phyloP scores from a whole-genome alignment of 1,140 invertebrate species.

The Drosophila lowei region DNA sequence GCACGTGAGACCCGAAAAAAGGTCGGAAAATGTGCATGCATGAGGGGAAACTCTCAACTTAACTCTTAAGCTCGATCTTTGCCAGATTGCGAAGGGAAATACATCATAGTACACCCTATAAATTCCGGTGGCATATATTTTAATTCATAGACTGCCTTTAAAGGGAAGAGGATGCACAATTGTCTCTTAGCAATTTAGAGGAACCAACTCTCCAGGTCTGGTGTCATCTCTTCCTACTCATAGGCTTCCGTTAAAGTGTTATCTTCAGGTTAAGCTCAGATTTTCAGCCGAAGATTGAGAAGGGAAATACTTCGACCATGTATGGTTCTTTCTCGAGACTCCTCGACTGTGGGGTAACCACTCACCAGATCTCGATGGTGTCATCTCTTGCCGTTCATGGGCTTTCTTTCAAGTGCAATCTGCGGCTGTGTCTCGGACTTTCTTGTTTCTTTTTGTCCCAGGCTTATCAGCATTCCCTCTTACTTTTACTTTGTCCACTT shows the following conservation, averaged over 20 bases:
- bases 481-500: constrained; percentile 51
- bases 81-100: background rate
- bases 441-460: constrained; percentile 29
- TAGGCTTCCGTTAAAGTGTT: too few relatives aligned
- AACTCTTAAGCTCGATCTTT: background rate
- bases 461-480: constrained; percentile 46
- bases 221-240: too few relatives aligned
- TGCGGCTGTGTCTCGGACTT: constrained; percentile 8
- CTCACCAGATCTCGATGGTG: constrained; percentile 1
- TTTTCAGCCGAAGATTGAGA: too few relatives aligned
- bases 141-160: background rate
- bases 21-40: background rate
- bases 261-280: too few relatives aligned
- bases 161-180: constrained; percentile 1
- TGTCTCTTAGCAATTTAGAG: too few relatives aligned
- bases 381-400: constrained; percentile 24
- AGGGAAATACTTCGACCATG: too few relatives aligned
- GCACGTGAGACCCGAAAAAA: constrained; percentile 27
- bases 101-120: too few relatives aligned
- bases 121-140: too few relatives aligned
- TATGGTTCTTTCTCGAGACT: too few relatives aligned
- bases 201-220: too few relatives aligned
- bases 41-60: too few relatives aligned
- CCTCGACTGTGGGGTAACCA: background rate
- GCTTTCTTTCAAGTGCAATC: constrained; percentile 15